Evolutionary conservation across 2,888 invertebrate genomes (phyloP).

Genomic region (Trilocha varians): DNA sequence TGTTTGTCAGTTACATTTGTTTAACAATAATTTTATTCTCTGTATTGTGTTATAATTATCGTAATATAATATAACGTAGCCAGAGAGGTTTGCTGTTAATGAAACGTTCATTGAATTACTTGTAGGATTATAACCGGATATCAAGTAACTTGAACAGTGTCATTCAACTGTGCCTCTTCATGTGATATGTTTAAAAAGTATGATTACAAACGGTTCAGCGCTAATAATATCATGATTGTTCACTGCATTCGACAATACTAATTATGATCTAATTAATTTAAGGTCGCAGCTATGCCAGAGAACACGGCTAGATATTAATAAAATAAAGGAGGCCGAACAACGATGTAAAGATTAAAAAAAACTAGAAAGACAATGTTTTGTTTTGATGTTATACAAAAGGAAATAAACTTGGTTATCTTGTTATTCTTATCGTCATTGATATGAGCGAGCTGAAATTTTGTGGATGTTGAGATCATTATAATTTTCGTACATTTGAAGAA

Average conservation of each 20-base stretch:
- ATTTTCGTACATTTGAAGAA: not conserved
- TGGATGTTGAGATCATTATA: no score
- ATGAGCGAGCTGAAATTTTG: no score
- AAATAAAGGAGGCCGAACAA: not conserved
- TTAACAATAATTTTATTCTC: not conserved
- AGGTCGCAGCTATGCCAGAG: no score
- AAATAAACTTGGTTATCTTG: no score
- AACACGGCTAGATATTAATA: not conserved
- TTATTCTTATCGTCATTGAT: no score
- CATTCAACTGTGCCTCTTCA: slow-evolving; percentile 19
- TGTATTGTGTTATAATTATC: not conserved
- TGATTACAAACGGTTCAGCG: not conserved
- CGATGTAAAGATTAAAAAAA: no score
- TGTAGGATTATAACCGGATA: slow-evolving; percentile 12
- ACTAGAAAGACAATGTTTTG: no score
- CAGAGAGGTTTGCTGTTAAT: slow-evolving; percentile 11
- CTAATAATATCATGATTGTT: not conserved
- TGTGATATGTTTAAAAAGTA: not conserved
- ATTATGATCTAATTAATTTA: no score
- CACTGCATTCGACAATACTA: no score
- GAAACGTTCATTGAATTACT: slow-evolving; percentile 8
- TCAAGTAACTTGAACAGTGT: slow-evolving; percentile 16
- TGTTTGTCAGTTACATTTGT: not conserved
- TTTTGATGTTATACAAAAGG: no score
- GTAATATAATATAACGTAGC: not conserved